Percentiles rank a stretch among this genome's conserved stretches.
Evolutionary conservation across 2,797 vertebrate species (phyloP).

Genomic region (Todus mexicanus): DNA sequence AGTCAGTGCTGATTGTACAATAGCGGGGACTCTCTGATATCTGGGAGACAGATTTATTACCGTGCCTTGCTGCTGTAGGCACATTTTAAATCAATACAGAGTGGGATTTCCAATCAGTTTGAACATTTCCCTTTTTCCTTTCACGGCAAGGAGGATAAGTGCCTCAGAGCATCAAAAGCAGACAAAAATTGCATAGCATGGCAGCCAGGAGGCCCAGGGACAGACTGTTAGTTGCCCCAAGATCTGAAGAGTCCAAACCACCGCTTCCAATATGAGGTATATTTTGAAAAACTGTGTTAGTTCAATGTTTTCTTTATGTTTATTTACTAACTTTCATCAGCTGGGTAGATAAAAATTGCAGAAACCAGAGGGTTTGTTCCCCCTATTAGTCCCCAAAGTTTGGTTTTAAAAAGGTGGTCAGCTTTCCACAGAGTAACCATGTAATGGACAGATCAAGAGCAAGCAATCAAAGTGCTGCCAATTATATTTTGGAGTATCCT

Average conservation of each 20-base stretch:
- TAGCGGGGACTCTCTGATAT: neutral
- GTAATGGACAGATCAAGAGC: neutral
- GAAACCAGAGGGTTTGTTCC: neutral
- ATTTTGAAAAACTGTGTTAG: neutral
- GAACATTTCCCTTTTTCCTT: neutral
- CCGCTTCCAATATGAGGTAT: constrained; percentile 7
- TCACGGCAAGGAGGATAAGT: neutral
- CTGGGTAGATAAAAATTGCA: neutral
- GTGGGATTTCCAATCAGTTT: neutral
- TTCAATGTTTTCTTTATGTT: neutral
- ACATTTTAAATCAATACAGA: neutral
- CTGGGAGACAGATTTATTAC: neutral
- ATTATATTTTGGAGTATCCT: neutral
- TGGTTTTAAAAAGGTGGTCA: neutral
- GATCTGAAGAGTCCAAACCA: neutral
- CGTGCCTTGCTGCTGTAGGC: neutral
- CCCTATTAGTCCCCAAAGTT: neutral
- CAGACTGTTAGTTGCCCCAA: neutral
- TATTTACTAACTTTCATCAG: neutral
- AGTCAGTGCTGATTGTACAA: neutral
- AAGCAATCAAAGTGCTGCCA: neutral
- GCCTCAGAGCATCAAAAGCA: neutral
- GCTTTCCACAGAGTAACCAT: neutral
- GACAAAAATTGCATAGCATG: constrained; percentile 9
- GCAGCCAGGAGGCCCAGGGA: neutral